A percentile compares a stretch with the other conserved stretches of the same genome.
These are phyloP conservation scores for Gymnocheta viridis DNA, from an alignment of 2,888 invertebrate species.

Conservation along the genomic window DNA sequence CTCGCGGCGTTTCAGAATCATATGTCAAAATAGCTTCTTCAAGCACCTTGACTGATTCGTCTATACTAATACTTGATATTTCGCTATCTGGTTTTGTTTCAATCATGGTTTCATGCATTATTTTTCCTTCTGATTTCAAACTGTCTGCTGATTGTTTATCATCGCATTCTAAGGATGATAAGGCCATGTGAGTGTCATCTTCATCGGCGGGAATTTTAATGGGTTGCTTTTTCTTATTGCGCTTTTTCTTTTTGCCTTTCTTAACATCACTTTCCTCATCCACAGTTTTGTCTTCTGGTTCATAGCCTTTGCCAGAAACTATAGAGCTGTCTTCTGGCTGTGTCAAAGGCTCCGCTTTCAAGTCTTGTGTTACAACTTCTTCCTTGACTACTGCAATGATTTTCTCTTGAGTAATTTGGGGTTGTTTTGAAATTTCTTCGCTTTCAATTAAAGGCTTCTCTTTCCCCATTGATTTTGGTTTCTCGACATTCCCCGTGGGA, in stretches of 20 bases:
- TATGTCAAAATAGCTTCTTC: conserved; percentile 85
- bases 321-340: conserved; percentile 58
- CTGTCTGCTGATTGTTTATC: conserved; percentile 78
- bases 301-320: conserved; percentile 84
- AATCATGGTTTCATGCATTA: conserved; percentile 78
- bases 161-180: conserved; percentile 82
- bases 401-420: conserved; percentile 19
- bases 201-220: conserved; percentile 82
- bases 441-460: conserved; percentile 50
- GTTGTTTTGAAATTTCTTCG: conserved; percentile 79
- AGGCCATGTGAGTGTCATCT: conserved; percentile 82
- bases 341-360: conserved; percentile 7
- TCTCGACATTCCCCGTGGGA: conserved; percentile 34
- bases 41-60: conserved; percentile 85
- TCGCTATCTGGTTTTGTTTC: conserved; percentile 82
- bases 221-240: conserved; percentile 84
- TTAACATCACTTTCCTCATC: conserved; percentile 80
- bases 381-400: not conserved
- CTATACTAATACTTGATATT: conserved; percentile 83
- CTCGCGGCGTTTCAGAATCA: conserved; percentile 84
- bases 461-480: conserved; percentile 77
- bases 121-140: conserved; percentile 75
- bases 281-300: conserved; percentile 86
- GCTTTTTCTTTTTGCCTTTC: conserved; percentile 79
- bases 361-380: conserved; percentile 21